Evolutionary conservation across 2,113 vertebrate species (phyloP).

Genomic region (Ranitomeya variabilis): DNA sequence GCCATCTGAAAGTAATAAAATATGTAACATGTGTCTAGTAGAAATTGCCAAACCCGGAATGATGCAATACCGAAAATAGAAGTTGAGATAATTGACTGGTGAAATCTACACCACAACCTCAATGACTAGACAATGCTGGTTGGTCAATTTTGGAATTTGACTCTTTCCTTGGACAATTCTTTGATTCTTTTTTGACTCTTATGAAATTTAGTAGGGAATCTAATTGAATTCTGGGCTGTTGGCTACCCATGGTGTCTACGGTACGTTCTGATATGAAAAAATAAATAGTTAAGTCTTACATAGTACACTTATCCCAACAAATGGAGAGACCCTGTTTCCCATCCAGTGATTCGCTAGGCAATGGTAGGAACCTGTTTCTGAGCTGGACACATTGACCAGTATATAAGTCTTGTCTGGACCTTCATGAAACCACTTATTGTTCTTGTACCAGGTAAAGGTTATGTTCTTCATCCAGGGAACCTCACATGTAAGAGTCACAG

Average conservation of each 20-base stretch:
- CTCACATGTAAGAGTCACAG: conserved; percentile 67
- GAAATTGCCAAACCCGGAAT: not conserved
- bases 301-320: conserved; percentile 64
- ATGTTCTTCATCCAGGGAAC: conserved; percentile 34
- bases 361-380: conserved; percentile 69
- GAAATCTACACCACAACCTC: too few relatives aligned
- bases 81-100: too few relatives aligned
- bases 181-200: not conserved
- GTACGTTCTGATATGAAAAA: not conserved
- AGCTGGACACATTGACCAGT: conserved; percentile 54
- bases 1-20: conserved; percentile 62
- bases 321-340: conserved; percentile 57
- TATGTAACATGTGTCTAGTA: not conserved
- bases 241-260: not conserved
- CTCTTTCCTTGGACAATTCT: not conserved
- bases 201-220: not conserved
- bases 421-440: conserved; percentile 60
- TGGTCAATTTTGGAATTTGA: not conserved
- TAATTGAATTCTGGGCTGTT: not conserved
- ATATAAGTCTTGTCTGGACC: not conserved
- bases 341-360: conserved; percentile 62
- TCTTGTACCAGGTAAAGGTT: conserved; percentile 72
- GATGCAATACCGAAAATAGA: too few relatives aligned
- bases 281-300: conserved; percentile 65
- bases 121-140: too few relatives aligned